Evolutionary conservation across 2,888 invertebrate genomes (phyloP), one percentile per base, ranked within the genome.

Genomic region (Homarus gammarus): DNA sequence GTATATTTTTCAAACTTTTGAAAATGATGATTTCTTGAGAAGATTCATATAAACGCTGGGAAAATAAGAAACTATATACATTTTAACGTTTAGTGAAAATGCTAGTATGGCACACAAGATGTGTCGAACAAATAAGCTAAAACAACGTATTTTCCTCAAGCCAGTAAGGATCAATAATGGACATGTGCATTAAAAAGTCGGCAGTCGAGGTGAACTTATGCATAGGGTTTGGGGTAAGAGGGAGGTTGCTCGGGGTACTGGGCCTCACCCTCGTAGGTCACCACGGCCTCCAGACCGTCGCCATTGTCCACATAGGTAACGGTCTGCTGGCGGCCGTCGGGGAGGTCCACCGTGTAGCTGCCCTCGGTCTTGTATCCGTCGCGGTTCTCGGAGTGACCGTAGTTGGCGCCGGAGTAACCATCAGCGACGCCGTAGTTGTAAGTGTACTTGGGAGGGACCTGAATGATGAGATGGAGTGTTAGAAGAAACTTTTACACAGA

Each of bases 251-350:
- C 87, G 1, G 90, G 90, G 84, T 87, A 84, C 68, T 87, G 70
- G 22, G 91, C 89, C 84, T 91, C 91, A 10, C 91, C 91, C 84
- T 87, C 87, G 89, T 91, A 89, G 61, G 83, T 91, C n/a, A 91
- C 89, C 61, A 79, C 87, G 44, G 91, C 87, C 73, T 61, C 82
- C 79, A 89, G 79, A 75, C 91, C 91, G 72, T 91, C 83, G 73
- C 89, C 89, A 64, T 87, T 87, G 87, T 86, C 91, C 44, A 77
- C 87, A 70, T 91, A 91, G 36, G 61, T 87, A 68, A 91, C 89
- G 86, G 51, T 89, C 89, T 91, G 91, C 51, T 72, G 83, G 86
- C 91, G 91, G 64, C 91, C 91, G 87, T 91, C 91, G 75, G 91
- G 91, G 79, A 91, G 91, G 87, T 89, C 73, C 75, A 91, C 91